A percentile compares a stretch with the other conserved stretches of the same genome.
Conservation (phyloP, 2,888 invertebrate species). For the Deilephila porcellus region DNA sequence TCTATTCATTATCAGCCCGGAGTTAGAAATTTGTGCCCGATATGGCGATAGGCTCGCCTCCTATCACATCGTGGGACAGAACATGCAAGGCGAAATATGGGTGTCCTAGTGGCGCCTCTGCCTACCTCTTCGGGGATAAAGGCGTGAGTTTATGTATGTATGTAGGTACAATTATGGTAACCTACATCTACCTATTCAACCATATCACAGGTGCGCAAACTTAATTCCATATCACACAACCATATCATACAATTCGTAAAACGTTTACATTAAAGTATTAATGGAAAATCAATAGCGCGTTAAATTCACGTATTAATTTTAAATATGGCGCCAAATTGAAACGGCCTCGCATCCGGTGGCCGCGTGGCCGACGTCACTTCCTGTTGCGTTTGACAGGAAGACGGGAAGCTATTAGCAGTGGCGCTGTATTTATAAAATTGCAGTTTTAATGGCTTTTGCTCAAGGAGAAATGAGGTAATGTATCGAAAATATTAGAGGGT, state of each 20-base stretch:
- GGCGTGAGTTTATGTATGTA: no score
- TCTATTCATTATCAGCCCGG: no score
- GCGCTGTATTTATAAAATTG: conserved; percentile 45
- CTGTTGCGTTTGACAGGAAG: conserved; percentile 57
- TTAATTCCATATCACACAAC: neutral
- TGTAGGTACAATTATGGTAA: conserved; percentile 6
- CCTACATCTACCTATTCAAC: conserved; percentile 5
- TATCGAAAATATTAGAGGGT: conserved; percentile 15
- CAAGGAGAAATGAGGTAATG: conserved; percentile 37
- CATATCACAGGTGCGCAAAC: conserved; percentile 17
- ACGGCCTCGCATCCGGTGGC: conserved; percentile 63
- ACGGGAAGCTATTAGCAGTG: conserved; percentile 44
- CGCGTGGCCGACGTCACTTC: conserved; percentile 65
- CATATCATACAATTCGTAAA: neutral
- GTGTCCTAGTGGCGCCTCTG: no score
- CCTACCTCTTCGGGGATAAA: no score
- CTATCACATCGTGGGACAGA: no score
- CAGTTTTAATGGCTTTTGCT: conserved; percentile 31
- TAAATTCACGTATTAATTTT: conserved; percentile 45
- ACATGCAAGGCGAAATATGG: no score
- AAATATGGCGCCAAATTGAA: conserved; percentile 66
- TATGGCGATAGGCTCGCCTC: no score
- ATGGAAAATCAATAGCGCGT: conserved; percentile 17
- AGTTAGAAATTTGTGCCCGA: no score
- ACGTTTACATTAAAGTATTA: conserved; percentile 4